Evolutionary conservation across 2,113 vertebrate genomes (phyloP).

Genomic region (Phainopepla nitens): DNA sequence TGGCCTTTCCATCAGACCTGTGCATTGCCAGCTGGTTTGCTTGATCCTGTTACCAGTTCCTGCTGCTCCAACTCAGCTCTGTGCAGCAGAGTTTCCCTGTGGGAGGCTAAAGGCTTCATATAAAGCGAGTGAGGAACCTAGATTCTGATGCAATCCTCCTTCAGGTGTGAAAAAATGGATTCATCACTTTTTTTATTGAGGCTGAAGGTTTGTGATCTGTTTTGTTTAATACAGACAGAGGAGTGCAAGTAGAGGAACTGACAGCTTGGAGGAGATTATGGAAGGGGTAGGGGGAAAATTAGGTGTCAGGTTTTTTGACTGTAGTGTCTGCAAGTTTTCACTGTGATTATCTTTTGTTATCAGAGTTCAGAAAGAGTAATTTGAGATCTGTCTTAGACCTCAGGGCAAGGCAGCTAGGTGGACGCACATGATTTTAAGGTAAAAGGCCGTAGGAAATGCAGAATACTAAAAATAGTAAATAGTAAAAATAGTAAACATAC

Average conservation of each 20-base stretch:
- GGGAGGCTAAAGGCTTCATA: neutral
- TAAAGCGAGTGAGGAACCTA: neutral
- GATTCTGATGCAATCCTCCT: neutral
- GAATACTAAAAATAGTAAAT: neutral
- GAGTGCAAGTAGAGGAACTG: neutral
- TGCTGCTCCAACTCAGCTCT: neutral
- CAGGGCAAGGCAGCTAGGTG: neutral
- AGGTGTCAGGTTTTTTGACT: neutral
- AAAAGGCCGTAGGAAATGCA: neutral
- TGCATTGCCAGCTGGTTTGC: neutral
- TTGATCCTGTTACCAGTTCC: neutral
- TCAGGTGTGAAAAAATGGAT: neutral
- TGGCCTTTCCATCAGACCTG: neutral
- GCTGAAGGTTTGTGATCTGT: neutral
- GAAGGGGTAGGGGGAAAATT: neutral
- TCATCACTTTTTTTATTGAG: neutral
- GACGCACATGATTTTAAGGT: neutral
- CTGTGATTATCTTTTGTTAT: neutral
- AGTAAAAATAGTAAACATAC: neutral
- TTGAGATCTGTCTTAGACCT: neutral
- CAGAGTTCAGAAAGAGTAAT: neutral
- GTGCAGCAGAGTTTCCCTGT: neutral
- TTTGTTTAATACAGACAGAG: neutral
- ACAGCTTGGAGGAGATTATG: neutral
- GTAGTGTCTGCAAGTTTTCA: neutral